Evolutionary conservation across 2,113 vertebrate species (phyloP).

Genomic region (Montifringilla adamsi): DNA sequence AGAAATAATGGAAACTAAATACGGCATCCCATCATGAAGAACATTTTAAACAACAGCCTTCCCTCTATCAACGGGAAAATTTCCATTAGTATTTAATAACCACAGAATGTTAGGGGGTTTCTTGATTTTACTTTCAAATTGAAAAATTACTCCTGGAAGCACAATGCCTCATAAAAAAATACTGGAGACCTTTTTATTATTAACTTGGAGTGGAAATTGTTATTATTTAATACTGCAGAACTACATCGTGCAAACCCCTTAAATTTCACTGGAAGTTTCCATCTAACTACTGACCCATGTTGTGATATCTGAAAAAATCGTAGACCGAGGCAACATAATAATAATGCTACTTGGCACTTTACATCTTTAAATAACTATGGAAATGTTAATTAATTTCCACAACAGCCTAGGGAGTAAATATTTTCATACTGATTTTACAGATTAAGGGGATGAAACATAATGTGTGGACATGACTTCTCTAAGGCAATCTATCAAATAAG

Average conservation of each 20-base stretch:
- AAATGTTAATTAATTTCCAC: conserved; percentile 51
- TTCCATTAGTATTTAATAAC: neutral
- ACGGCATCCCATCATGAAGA: neutral
- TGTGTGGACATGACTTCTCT: neutral
- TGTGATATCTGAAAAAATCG: neutral
- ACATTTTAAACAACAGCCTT: neutral
- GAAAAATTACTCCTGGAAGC: neutral
- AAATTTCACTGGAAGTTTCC: neutral
- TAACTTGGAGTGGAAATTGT: neutral
- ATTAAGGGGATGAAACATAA: conserved; percentile 23
- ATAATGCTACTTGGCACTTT: conserved; percentile 18
- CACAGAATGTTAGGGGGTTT: neutral
- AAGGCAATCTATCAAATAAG: neutral
- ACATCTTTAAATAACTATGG: conserved; percentile 40
- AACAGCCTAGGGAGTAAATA: conserved; percentile 56
- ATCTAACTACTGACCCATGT: neutral
- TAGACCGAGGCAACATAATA: neutral
- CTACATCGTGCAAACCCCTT: neutral
- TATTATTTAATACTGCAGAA: neutral
- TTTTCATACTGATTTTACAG: conserved; percentile 41
- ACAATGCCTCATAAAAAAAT: neutral
- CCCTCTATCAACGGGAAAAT: neutral
- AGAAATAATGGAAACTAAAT: neutral
- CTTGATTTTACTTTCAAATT: neutral
- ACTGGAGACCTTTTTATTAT: neutral